Evolutionary conservation across 2,888 invertebrate species (phyloP), one percentile per base, ranked within the genome.

Genomic region (Carcina quercana): DNA sequence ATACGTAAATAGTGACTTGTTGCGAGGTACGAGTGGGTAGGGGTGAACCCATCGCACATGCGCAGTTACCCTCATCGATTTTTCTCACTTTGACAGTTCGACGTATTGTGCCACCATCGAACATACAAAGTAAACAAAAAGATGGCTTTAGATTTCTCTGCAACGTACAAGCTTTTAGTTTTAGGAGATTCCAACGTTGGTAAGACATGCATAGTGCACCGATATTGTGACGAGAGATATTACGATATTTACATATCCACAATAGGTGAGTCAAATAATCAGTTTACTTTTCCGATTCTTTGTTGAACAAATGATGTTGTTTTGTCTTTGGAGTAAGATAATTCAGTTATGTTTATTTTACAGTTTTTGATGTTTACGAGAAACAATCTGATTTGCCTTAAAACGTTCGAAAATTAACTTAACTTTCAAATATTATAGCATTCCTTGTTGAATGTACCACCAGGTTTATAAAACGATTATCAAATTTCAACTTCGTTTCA

Each of bases 241-340:
- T 94, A 94, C 79, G 94, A 95, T 69, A 93, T 94, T 48, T 94
- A 94, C 78, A 94, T 94, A 82, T 94, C 94, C 28, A 94, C 94
- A 45, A 94, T 95, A 83, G 94, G 94, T 94, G 73, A 90, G 90
- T 82, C 38, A 50, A 51, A 47, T 61, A 65, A 69, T 73, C 70
- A 63, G 58, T 67, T 62, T 52, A 42, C 43, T 60, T 71, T 71
- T 72, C 72, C 55, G 63, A 58, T 54, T 60, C 71, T 74, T 75
- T 73, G 72, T 76, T 47, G 60, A 59, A 54, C 58, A 68, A 59
- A 55, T 67, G 68, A 62, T 65, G 58, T 47, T 66, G 51, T 53
- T 47, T 67, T 62, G n/a, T 62, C 24, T 24, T 24, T 24, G 17
- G 4, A n/a, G n/a, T n/a, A n/a, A n/a, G n/a, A n/a, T n/a, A n/a